These are phyloP conservation scores for Plotosus lineatus DNA, from an alignment of 2,113 vertebrate species.

Conservation along the genomic window DNA sequence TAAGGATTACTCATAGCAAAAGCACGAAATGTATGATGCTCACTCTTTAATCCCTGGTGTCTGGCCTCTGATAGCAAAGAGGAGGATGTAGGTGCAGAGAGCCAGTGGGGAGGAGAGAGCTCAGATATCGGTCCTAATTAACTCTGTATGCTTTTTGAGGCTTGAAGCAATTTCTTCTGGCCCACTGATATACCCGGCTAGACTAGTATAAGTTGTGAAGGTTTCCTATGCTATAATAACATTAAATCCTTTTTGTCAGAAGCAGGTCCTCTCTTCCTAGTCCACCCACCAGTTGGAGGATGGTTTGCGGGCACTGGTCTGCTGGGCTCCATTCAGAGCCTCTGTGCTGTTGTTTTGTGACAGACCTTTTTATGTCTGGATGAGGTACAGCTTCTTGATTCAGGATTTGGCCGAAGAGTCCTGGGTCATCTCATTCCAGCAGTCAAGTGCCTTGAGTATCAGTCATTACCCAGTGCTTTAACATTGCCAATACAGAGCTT, in stretches of 20 bases:
- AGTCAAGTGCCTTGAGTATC: constrained; percentile 8
- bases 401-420: constrained; percentile 3
- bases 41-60: constrained; percentile 13
- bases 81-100: background rate
- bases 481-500: constrained; percentile 19
- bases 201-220: constrained; percentile 25
- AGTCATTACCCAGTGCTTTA: constrained; percentile 32
- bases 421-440: constrained; percentile 16
- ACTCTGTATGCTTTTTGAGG: constrained; percentile 24
- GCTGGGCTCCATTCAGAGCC: constrained; percentile 21
- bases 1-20: background rate
- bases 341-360: constrained; percentile 18
- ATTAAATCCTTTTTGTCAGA: constrained; percentile 18
- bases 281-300: background rate
- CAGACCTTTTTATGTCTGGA: constrained; percentile 32
- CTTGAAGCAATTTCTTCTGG: constrained; percentile 10
- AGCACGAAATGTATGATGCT: constrained; percentile 9
- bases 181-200: background rate
- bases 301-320: constrained; percentile 1
- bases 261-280: background rate
- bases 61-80: background rate
- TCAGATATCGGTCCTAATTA: constrained; percentile 38
- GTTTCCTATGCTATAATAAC: too few species aligned
- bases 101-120: background rate
- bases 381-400: constrained; percentile 16